A percentile compares a stretch with the other conserved stretches of the same genome.
phyloP scores from a whole-genome alignment of 2,113 vertebrate genomes.

The Eulemur rufifrons region DNA sequence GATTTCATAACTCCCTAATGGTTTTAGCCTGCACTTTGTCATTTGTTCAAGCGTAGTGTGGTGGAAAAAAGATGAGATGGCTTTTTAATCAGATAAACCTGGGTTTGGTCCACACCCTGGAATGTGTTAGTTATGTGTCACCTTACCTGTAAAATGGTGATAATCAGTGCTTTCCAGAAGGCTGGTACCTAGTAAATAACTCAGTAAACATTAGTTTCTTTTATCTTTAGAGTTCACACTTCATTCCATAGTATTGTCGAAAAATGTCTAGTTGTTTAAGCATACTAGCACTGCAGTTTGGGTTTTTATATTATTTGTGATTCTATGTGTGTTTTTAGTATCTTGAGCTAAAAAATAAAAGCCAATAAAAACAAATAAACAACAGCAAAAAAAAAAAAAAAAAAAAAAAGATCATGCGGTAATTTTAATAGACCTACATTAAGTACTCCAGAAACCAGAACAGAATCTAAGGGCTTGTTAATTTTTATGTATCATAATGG shows the following conservation, averaged over 20 bases:
- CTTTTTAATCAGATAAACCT: neutral
- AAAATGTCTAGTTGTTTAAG: neutral
- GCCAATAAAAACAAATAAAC: neutral
- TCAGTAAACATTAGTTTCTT: neutral
- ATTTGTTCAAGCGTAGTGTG: neutral
- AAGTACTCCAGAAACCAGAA: neutral
- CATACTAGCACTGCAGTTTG: neutral
- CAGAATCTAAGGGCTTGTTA: neutral
- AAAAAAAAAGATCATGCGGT: neutral
- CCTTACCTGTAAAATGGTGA: neutral
- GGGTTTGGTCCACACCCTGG: neutral
- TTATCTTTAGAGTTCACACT: neutral
- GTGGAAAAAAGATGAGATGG: neutral
- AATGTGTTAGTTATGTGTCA: neutral
- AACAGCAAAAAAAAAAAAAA: too few species aligned
- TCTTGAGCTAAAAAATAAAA: neutral
- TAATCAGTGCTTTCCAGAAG: neutral
- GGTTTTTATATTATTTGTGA: neutral
- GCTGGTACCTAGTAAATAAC: neutral
- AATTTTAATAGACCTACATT: neutral
- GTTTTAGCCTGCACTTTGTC: neutral
- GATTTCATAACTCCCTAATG: neutral
- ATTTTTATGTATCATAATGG: neutral
- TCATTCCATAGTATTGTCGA: neutral
- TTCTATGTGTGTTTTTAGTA: neutral